These are phyloP conservation scores for Sinelater perroti DNA, from an alignment of 2,888 invertebrate species.

Conservation along the genomic window DNA sequence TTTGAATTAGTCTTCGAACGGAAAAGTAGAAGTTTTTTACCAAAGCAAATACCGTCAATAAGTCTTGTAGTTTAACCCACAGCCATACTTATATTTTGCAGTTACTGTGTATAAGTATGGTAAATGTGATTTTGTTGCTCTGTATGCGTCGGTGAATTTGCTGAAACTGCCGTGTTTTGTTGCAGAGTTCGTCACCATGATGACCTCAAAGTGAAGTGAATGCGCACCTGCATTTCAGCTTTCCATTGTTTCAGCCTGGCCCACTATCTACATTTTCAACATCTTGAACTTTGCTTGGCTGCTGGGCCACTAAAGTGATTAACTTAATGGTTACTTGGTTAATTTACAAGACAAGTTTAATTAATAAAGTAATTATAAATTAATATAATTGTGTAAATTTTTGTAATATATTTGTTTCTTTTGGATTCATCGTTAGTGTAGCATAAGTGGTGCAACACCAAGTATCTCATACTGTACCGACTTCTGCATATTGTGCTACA, in stretches of 20 bases:
- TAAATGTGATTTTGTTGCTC: no score
- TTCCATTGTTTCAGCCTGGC: conserved; percentile 62
- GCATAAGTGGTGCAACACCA: conserved; percentile 48
- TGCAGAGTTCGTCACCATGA: conserved; percentile 98
- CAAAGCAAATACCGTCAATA: no score
- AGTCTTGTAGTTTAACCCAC: no score
- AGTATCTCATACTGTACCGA: conserved; percentile 49
- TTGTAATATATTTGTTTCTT: conserved; percentile 61
- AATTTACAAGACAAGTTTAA: conserved; percentile 58
- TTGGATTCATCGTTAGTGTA: conserved; percentile 46
- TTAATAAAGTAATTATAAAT: conserved; percentile 59
- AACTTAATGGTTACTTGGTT: conserved; percentile 57
- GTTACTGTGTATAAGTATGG: conserved; percentile 9
- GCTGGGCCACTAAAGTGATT: conserved; percentile 60
- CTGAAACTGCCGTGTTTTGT: no score
- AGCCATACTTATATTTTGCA: no score
- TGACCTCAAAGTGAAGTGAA: conserved; percentile 97
- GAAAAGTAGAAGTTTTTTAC: no score
- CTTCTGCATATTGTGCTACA: conserved; percentile 53
- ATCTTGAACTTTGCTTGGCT: conserved; percentile 59
- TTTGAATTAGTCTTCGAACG: no score
- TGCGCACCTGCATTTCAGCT: conserved; percentile 65
- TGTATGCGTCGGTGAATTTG: no score
- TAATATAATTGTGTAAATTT: conserved; percentile 63
- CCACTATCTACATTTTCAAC: conserved; percentile 58